Evolutionary conservation across 1,140 invertebrate species (phyloP).

Genomic region (Heliconius congener): DNA sequence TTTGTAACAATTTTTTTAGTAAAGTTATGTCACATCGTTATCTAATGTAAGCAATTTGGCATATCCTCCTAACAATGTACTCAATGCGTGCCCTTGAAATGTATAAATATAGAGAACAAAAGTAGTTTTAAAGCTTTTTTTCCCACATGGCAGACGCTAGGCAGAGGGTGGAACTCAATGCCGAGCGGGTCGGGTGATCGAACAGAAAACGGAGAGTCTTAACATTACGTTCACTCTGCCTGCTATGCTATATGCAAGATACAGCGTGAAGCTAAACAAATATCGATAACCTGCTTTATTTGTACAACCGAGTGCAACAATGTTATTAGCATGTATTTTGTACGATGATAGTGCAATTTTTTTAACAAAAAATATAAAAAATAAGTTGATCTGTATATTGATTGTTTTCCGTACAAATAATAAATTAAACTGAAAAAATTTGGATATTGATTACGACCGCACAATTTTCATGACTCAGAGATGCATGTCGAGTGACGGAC

Average conservation of each 20-base stretch:
- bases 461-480: too few species aligned
- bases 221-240: not conserved
- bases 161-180: too few species aligned
- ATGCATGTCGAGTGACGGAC: too few species aligned
- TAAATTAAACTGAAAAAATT: too few species aligned
- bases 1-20: not conserved
- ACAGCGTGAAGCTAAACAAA: not conserved
- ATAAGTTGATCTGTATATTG: too few species aligned
- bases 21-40: conserved; percentile 26
- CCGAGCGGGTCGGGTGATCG: too few species aligned
- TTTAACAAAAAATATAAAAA: not conserved
- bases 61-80: conserved; percentile 21
- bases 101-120: conserved; percentile 30
- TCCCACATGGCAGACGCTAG: too few species aligned
- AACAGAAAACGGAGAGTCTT: too few species aligned
- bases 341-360: not conserved
- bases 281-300: not conserved
- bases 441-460: too few species aligned
- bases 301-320: not conserved
- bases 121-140: not conserved
- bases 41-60: conserved; percentile 27
- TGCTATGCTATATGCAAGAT: not conserved
- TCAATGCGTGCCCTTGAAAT: conserved; percentile 33
- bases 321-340: not conserved
- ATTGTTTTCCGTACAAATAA: too few species aligned